A percentile compares a stretch with the other conserved stretches of the same genome.
phyloP scores from a whole-genome alignment of 2,113 vertebrate genomes.

The Ailuropoda melanoleuca region DNA sequence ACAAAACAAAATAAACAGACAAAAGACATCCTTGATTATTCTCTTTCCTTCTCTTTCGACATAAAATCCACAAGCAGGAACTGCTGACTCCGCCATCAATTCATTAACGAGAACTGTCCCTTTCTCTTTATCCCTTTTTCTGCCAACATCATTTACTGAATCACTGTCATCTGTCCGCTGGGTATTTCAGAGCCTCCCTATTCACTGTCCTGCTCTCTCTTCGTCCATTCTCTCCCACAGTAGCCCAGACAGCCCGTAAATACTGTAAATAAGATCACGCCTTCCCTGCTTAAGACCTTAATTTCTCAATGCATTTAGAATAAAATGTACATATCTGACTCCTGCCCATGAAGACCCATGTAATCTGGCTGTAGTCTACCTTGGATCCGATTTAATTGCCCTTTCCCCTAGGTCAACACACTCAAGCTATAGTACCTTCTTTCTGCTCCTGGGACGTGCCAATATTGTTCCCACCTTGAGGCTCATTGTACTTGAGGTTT shows the following conservation, averaged over 20 bases:
- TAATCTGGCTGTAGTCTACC: neutral
- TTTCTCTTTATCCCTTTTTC: neutral
- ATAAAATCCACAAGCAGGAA: neutral
- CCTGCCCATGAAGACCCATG: neutral
- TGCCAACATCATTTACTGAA: neutral
- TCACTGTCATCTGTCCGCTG: accelerated
- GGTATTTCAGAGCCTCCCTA: neutral
- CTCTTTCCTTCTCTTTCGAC: neutral
- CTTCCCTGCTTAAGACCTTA: neutral
- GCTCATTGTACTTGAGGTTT: neutral
- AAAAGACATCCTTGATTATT: neutral
- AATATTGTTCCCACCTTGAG: neutral
- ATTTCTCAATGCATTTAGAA: neutral
- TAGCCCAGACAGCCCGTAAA: neutral
- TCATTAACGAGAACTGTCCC: neutral
- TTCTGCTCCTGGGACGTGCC: neutral
- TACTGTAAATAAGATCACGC: neutral
- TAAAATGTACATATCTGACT: neutral
- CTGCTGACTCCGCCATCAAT: neutral
- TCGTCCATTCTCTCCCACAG: neutral
- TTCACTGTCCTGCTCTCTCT: accelerated
- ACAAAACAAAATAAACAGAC: no score
- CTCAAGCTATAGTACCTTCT: neutral
- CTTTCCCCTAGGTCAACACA: neutral
- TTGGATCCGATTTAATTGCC: neutral